These are phyloP conservation scores for Cydia fagiglandana DNA, from an alignment of 1,140 invertebrate species.

Conservation along the genomic window DNA sequence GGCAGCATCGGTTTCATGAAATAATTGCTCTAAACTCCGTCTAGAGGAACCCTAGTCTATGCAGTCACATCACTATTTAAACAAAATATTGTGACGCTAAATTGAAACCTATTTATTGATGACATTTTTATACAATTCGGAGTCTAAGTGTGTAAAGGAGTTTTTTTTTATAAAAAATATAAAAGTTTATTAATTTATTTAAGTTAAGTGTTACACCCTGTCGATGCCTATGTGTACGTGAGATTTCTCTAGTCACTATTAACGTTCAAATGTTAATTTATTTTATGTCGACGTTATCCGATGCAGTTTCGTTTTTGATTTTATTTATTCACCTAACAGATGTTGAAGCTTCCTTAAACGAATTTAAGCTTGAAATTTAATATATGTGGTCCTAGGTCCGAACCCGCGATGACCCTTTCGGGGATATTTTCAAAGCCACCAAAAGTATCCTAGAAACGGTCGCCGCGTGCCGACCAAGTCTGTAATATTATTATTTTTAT, in stretches of 20 bases:
- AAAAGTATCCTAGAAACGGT: slow-evolving; percentile 45
- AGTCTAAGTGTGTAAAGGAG: slow-evolving; percentile 69
- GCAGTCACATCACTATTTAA: not conserved
- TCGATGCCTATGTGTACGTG: slow-evolving; percentile 68
- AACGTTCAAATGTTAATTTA: slow-evolving; percentile 66
- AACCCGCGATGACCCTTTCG: slow-evolving; percentile 41
- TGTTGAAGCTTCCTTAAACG: slow-evolving; percentile 61
- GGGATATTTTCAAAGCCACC: slow-evolving; percentile 59
- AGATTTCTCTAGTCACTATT: slow-evolving; percentile 72
- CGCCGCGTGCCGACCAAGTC: slow-evolving; percentile 41
- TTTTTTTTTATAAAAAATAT: slow-evolving; percentile 63
- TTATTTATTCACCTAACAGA: slow-evolving; percentile 59
- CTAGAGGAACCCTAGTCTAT: no score
- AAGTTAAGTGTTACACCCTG: slow-evolving; percentile 75
- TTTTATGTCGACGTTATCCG: slow-evolving; percentile 55
- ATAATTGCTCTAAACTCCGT: no score
- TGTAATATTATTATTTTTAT: slow-evolving; percentile 75
- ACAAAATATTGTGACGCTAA: not conserved
- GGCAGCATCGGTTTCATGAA: no score
- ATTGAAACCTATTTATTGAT: slow-evolving; percentile 36
- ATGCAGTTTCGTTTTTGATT: slow-evolving; percentile 57
- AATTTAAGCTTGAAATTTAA: slow-evolving; percentile 70
- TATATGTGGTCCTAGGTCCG: slow-evolving; percentile 49
- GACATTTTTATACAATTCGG: slow-evolving; percentile 73
- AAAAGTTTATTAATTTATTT: slow-evolving; percentile 70